phyloP scores from a whole-genome alignment of 2,113 vertebrate species.

The Siphamia tubifer region DNA sequence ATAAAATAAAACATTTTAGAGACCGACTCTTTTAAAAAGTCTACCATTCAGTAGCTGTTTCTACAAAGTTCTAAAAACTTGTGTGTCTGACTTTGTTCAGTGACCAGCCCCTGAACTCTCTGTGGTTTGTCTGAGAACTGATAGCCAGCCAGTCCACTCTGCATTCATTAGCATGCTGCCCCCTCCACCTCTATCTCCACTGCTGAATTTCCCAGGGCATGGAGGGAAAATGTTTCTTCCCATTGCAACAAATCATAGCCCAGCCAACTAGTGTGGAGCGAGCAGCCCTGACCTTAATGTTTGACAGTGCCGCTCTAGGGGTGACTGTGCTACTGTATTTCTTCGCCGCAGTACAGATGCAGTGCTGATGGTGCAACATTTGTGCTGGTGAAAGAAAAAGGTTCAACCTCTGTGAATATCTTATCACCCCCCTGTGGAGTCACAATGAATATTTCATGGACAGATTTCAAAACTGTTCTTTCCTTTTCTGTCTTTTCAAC shows the following conservation, averaged over 20 bases:
- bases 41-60: not conserved
- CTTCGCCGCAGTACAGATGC: not conserved
- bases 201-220: slow-evolving; percentile 67
- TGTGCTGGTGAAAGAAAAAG: slow-evolving; percentile 24
- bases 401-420: slow-evolving; percentile 34
- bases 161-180: slow-evolving; percentile 11
- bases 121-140: slow-evolving; percentile 39
- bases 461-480: slow-evolving; percentile 4
- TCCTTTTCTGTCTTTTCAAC: slow-evolving; percentile 3
- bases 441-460: slow-evolving; percentile 38
- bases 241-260: slow-evolving; percentile 55
- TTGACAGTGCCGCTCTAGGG: slow-evolving; percentile 10
- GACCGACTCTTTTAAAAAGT: no score
- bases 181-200: slow-evolving; percentile 2
- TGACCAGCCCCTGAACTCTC: slow-evolving; percentile 53
- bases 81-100: slow-evolving; percentile 16
- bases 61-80: not conserved
- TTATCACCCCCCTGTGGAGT: slow-evolving; percentile 18
- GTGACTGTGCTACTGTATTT: slow-evolving; percentile 7
- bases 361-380: slow-evolving; percentile 22
- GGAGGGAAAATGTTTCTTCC: slow-evolving; percentile 45
- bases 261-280: slow-evolving; percentile 3
- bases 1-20: no score
- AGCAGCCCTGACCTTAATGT: slow-evolving; percentile 38
- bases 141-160: slow-evolving; percentile 21